phyloP scores from a whole-genome alignment of 2,888 invertebrate species.

The Dugesia japonica region DNA sequence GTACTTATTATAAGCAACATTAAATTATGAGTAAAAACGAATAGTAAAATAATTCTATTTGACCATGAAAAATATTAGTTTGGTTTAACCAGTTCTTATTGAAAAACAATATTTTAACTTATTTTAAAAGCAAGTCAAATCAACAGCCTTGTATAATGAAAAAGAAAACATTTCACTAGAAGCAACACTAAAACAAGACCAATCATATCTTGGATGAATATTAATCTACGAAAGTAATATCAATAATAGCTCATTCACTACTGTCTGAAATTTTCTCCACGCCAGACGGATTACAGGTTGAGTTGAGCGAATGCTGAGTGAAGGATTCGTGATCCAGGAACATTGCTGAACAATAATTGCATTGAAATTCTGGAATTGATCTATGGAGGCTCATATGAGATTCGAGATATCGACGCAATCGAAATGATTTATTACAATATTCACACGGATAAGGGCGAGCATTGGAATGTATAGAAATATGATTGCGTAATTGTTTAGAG shows the following conservation, averaged over 20 bases:
- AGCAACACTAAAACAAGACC: background rate
- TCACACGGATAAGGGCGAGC: slow-evolving; percentile 3
- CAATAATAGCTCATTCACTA: background rate
- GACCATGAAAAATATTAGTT: no score
- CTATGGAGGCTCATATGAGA: slow-evolving; percentile 10
- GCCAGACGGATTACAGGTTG: background rate
- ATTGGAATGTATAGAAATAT: slow-evolving; percentile 4
- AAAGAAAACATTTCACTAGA: background rate
- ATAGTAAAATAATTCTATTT: background rate
- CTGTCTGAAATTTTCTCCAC: background rate
- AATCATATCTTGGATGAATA: background rate
- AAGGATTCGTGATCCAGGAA: slow-evolving; percentile 1
- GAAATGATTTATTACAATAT: slow-evolving; percentile 11
- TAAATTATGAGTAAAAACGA: no score
- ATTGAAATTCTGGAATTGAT: background rate
- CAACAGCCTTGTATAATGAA: background rate
- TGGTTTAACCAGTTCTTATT: no score
- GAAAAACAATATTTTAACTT: no score
- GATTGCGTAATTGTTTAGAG: slow-evolving; percentile 17
- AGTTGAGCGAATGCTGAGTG: background rate
- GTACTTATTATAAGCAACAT: no score
- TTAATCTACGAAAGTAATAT: slow-evolving; percentile 12
- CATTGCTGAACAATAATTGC: background rate
- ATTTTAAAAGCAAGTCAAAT: no score
- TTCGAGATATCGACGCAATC: background rate